phyloP scores from a whole-genome alignment of 2,113 vertebrate species.

The Eulacestoma nigropectus region DNA sequence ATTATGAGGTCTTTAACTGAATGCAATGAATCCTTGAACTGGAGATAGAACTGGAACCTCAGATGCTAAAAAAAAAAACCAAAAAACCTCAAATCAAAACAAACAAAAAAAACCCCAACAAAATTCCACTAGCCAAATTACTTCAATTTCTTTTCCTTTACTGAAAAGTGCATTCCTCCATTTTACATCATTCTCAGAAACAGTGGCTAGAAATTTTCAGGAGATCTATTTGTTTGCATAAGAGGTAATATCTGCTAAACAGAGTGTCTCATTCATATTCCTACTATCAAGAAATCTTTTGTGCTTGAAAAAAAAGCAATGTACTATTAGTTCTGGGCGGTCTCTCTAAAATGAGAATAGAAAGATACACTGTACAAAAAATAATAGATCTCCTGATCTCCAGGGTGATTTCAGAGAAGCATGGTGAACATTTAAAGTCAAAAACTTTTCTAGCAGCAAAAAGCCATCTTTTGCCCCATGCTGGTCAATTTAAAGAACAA shows the following conservation, averaged over 20 bases:
- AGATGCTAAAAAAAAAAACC: not conserved
- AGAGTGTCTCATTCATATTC: not conserved
- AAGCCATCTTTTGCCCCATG: not conserved
- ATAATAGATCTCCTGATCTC: not conserved
- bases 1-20: not conserved
- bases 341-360: not conserved
- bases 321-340: not conserved
- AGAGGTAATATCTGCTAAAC: not conserved
- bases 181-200: not conserved
- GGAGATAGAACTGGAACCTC: not conserved
- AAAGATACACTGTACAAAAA: not conserved
- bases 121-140: not conserved
- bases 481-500: not conserved
- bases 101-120: rapidly evolving
- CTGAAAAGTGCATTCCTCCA: not conserved
- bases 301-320: not conserved
- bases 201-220: not conserved
- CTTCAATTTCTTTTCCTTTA: not conserved
- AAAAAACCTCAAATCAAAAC: not conserved
- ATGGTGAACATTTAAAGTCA: not conserved
- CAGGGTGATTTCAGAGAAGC: not conserved
- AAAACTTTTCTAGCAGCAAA: not conserved
- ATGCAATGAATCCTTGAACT: not conserved
- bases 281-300: not conserved
- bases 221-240: not conserved